A percentile compares a stretch with the other conserved stretches of the same genome.
phyloP scores from a whole-genome alignment of 2,797 vertebrate species.

The Acestrorhynchus altus region DNA sequence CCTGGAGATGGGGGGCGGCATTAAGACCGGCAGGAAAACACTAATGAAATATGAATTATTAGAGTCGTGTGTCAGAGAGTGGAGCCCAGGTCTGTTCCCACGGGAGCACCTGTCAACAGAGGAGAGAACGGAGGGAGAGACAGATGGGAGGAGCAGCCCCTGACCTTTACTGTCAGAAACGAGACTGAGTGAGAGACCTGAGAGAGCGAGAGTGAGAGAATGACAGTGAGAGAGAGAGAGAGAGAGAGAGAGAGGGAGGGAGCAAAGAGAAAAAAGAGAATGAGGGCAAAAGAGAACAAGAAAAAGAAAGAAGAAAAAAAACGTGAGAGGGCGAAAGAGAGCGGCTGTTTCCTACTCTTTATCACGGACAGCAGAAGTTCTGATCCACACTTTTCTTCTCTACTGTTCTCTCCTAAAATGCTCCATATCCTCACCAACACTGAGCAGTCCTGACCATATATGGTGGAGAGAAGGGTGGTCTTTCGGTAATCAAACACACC shows the following conservation, averaged over 20 bases:
- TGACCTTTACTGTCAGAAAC: slow-evolving; percentile 83
- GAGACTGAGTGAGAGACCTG: slow-evolving; percentile 65
- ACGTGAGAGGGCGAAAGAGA: background rate
- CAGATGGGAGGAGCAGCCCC: slow-evolving; percentile 72
- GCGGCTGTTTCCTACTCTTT: slow-evolving; percentile 4
- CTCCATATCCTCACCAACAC: slow-evolving; percentile 1
- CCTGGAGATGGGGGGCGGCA: slow-evolving; percentile 36
- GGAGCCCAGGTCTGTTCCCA: slow-evolving; percentile 71
- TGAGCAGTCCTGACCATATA: background rate
- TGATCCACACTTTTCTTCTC: slow-evolving; percentile 43
- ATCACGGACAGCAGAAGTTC: slow-evolving; percentile 9
- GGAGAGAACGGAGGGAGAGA: slow-evolving; percentile 34
- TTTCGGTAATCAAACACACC: background rate
- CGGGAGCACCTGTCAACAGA: slow-evolving; percentile 76
- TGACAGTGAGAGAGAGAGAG: slow-evolving; percentile 27
- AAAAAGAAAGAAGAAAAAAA: background rate
- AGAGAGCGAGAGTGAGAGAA: slow-evolving; percentile 40
- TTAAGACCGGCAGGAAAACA: slow-evolving; percentile 66
- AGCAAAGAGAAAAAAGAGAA: background rate
- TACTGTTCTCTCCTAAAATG: slow-evolving; percentile 26
- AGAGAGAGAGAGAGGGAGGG: slow-evolving; percentile 27
- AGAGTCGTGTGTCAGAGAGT: slow-evolving; percentile 67
- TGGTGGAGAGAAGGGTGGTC: background rate
- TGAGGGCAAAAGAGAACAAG: background rate
- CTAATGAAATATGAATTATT: slow-evolving; percentile 84